Evolutionary conservation across 2,888 invertebrate species (phyloP).

Genomic region (Venusia cambrica): DNA sequence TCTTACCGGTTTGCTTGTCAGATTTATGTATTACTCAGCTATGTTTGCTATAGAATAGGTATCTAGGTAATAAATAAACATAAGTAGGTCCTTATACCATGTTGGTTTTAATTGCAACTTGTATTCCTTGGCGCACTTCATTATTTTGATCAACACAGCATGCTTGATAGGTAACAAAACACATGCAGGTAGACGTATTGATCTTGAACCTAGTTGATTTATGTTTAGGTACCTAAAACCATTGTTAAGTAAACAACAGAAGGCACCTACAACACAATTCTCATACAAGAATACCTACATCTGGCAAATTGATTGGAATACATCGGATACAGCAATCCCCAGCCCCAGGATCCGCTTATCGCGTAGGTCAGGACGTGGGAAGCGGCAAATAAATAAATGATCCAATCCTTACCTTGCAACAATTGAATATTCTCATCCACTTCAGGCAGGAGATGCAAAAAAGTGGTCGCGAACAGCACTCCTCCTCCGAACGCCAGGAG

Average conservation of each 20-base stretch:
- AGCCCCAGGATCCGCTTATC: conserved; percentile 1
- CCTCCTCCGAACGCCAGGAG: conserved; percentile 90
- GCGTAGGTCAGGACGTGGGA: conserved; percentile 1
- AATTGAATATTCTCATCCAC: conserved; percentile 85
- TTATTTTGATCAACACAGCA: conserved; percentile 1
- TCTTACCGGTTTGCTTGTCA: too few relatives aligned
- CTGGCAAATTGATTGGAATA: too few relatives aligned
- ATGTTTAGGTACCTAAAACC: too few relatives aligned
- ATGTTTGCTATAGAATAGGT: too few relatives aligned
- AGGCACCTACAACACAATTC: conserved; percentile 4
- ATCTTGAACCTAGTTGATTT: too few relatives aligned
- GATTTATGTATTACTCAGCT: too few relatives aligned
- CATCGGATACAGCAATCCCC: too few relatives aligned
- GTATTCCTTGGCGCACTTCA: conserved; percentile 10
- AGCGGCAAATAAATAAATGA: conserved; percentile 11
- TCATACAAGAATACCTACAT: conserved; percentile 2
- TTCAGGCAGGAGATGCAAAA: conserved; percentile 91
- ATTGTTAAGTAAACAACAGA: too few relatives aligned
- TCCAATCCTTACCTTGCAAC: conserved; percentile 79
- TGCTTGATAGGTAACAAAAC: not conserved
- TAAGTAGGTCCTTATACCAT: not conserved
- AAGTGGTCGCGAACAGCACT: conserved; percentile 89
- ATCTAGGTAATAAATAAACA: conserved; percentile 3
- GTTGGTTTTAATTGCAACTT: conserved; percentile 1
- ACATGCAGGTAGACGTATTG: not conserved